These are phyloP conservation scores for Loris lydekkerianus DNA, from an alignment of 2,797 vertebrate species.

Conservation along the genomic window DNA sequence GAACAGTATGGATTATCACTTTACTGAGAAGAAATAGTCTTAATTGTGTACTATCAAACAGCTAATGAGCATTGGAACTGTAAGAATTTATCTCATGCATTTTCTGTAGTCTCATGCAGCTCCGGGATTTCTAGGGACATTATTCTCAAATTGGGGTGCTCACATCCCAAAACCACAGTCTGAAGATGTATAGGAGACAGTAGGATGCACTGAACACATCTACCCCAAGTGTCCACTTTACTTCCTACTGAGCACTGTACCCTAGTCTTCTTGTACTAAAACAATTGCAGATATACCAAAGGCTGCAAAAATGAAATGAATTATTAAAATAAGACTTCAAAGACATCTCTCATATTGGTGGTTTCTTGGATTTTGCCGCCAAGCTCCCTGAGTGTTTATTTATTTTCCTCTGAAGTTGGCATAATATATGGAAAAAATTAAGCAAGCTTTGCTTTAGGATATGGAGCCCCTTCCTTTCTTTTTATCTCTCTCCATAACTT, in stretches of 20 bases:
- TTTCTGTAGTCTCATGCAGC: neutral
- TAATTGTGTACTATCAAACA: neutral
- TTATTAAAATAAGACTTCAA: slow-evolving; percentile 16
- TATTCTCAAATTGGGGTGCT: neutral
- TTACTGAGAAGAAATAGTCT: neutral
- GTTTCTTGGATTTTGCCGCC: neutral
- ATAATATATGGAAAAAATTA: slow-evolving; percentile 15
- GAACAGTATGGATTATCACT: neutral
- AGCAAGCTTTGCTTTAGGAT: neutral
- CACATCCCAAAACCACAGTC: neutral
- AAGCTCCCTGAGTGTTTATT: neutral
- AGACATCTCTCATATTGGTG: neutral
- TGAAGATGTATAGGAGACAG: neutral
- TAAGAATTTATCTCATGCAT: neutral
- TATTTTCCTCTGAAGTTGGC: neutral
- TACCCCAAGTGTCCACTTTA: neutral
- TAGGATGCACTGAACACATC: neutral
- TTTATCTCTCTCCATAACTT: neutral
- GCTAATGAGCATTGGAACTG: neutral
- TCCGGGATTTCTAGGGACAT: neutral
- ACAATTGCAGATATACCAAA: neutral
- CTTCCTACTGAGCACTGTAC: neutral
- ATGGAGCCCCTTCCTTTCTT: neutral
- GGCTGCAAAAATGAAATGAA: neutral
- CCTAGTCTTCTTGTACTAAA: neutral